A percentile compares a stretch with the other conserved stretches of the same genome.
Conservation (phyloP, 2,888 invertebrate genomes). For the Chironomus tentans region DNA sequence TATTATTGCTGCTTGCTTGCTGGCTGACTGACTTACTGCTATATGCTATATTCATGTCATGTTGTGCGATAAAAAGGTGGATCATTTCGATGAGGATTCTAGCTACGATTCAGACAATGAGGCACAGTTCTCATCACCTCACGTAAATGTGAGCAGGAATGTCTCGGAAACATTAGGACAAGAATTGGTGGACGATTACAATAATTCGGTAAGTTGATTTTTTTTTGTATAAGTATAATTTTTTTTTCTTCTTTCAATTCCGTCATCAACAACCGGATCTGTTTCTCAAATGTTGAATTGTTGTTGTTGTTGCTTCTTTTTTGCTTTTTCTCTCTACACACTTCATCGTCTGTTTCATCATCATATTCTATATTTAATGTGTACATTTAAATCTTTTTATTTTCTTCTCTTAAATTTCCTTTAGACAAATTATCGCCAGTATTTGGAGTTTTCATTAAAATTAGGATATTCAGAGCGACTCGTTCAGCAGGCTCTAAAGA, state of each 20-base stretch:
- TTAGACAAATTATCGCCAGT: constrained; percentile 44
- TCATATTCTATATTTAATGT: background rate
- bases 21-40: too few relatives aligned
- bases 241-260: constrained; percentile 28
- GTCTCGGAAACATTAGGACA: constrained; percentile 77
- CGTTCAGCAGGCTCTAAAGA: constrained; percentile 71
- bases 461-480: constrained; percentile 83
- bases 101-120: constrained; percentile 78
- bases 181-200: constrained; percentile 75
- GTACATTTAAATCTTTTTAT: constrained; percentile 10
- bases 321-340: constrained; percentile 5
- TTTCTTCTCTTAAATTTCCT: constrained; percentile 29
- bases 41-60: too few relatives aligned
- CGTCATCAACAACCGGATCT: constrained; percentile 25
- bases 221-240: background rate
- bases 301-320: constrained; percentile 23
- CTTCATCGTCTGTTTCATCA: constrained; percentile 4
- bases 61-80: background rate
- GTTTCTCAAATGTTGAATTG: constrained; percentile 16
- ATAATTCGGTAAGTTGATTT: constrained; percentile 22
- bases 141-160: constrained; percentile 69
- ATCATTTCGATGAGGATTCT: constrained; percentile 53
- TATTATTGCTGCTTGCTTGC: background rate
- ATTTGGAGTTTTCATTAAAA: constrained; percentile 85
- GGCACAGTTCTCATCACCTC: constrained; percentile 43